Base-by-base conservation (phyloP, 2,797 vertebrate species). In the Artibeus lituratus region DNA sequence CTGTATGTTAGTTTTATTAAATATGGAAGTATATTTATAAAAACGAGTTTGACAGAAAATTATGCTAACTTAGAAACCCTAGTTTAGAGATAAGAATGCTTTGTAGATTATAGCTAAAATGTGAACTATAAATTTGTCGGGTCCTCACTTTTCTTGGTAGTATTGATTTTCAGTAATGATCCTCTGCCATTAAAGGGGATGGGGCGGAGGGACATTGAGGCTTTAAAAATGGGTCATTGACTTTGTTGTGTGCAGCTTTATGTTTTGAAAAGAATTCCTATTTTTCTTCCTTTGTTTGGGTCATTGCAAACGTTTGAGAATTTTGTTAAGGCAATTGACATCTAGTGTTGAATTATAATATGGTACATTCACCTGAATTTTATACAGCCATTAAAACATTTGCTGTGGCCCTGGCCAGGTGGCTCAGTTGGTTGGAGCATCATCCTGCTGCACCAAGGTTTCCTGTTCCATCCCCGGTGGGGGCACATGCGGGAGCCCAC, bases 31-130 rank as follows among this genome's bases (percentile, higher is more conserved):
- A 47, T 82, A n/a, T 81, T 86, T 94, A 57, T 65, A 91, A 87
- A 96, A 95, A 87, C 76, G 69, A 14, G 53, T 92, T 95, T 95
- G 24, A 91, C 32, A 39, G 57, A 96, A 83, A 92, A 85, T 70
- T 94, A 88, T 24, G 19, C 84, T 92, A 89, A 73, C 32, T 78
- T 5, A 80, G 92, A 78, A 94, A 51, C 11, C 32, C 87, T 89
- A 24, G 42, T 94, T 94, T 90, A 12, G 22, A 18, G 9, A 7
- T 93, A 89, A 93, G 80, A 80, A 62, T 96, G 39, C 10, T 86
- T 94, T 70, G 22, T 42, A 88, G 59, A 89, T 82, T 81, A 74
- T 90, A 4, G 37, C 32, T 95, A 49, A 62, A 84, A 80, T 90
- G 92, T 97, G 87, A 93, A 32, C 57, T 47, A 4, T 76, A 73